phyloP scores from a whole-genome alignment of 2,888 invertebrate species.

The Amphipoea lucens region DNA sequence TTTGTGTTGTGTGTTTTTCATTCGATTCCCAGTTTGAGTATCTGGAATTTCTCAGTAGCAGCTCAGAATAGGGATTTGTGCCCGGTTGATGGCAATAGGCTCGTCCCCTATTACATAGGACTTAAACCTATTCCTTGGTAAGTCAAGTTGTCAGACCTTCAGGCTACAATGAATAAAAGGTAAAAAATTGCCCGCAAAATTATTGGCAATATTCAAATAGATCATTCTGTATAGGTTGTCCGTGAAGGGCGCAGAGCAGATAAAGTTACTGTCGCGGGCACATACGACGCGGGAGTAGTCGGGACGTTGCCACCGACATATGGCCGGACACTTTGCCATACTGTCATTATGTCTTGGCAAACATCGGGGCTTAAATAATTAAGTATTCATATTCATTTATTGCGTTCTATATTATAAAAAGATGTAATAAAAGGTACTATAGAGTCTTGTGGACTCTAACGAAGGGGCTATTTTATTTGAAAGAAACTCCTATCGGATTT shows the following conservation, averaged over 20 bases:
- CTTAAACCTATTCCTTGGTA: background rate
- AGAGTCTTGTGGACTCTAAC: no score
- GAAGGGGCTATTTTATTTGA: no score
- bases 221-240: slow-evolving; percentile 50
- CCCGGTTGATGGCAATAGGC: rapidly evolving
- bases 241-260: slow-evolving; percentile 56
- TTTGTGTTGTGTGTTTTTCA: background rate
- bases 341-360: slow-evolving; percentile 1
- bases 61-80: background rate
- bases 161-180: background rate
- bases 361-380: background rate
- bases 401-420: background rate
- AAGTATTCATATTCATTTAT: background rate
- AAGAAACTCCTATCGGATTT: no score
- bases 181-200: background rate
- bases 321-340: slow-evolving; percentile 2
- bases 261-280: slow-evolving; percentile 63
- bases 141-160: background rate
- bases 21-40: background rate
- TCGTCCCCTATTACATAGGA: background rate
- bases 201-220: background rate
- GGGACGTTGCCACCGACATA: slow-evolving; percentile 57
- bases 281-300: slow-evolving; percentile 9
- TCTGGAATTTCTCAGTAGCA: background rate
- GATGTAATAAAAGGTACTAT: no score